Evolutionary conservation across 2,797 vertebrate genomes (phyloP).

Genomic region (Ambastaia sidthimunki): DNA sequence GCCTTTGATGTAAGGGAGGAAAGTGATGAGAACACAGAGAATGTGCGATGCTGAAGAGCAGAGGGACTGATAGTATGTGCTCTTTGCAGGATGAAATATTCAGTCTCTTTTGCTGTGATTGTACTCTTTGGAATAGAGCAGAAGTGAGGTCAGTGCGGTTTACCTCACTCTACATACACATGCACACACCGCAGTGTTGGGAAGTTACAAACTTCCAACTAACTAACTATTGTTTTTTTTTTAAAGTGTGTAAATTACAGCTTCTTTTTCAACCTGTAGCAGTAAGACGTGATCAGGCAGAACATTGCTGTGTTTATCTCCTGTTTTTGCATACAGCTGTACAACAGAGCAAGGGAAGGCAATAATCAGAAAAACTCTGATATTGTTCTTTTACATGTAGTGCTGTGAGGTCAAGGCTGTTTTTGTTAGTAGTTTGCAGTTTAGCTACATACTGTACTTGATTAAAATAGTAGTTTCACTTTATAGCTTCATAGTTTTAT

Average conservation of each 20-base stretch:
- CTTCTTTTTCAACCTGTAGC: neutral
- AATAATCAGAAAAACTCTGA: neutral
- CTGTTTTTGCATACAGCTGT: neutral
- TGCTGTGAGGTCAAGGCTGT: neutral
- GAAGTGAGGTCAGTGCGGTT: neutral
- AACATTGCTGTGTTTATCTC: neutral
- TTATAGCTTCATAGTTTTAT: too few species aligned
- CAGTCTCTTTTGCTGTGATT: conserved; percentile 44
- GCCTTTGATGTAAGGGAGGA: conserved; percentile 70
- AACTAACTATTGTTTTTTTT: neutral
- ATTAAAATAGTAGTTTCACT: neutral
- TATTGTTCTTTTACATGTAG: neutral
- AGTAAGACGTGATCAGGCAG: neutral
- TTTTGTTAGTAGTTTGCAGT: neutral
- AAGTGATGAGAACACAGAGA: conserved; percentile 55
- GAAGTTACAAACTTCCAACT: neutral
- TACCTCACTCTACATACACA: conserved; percentile 13
- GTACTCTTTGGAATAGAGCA: conserved; percentile 28
- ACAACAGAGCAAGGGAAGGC: neutral
- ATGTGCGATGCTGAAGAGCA: conserved; percentile 41
- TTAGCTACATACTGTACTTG: neutral
- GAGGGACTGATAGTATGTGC: conserved; percentile 45
- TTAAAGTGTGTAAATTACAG: neutral
- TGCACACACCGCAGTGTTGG: neutral
- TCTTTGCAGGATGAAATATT: conserved; percentile 56